Conservation (phyloP, 1,140 invertebrate species). For the Lucilia cuprina region DNA sequence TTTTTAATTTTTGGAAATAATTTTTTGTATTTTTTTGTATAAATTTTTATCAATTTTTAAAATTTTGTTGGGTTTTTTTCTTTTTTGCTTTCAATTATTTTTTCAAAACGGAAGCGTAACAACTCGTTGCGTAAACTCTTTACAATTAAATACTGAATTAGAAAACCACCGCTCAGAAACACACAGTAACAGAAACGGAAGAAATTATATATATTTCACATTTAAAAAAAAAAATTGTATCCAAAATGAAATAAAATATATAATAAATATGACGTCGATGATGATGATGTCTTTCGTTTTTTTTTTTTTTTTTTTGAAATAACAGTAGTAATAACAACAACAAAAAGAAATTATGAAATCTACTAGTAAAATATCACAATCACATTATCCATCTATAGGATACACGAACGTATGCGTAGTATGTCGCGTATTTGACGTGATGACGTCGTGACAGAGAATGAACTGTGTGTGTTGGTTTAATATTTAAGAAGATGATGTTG, state of each 20-base stretch:
- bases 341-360: neutral
- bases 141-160: neutral
- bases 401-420: neutral
- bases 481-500: neutral
- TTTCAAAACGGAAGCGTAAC: neutral
- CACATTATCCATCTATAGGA: neutral
- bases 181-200: neutral
- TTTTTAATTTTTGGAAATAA: neutral
- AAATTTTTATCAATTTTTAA: neutral
- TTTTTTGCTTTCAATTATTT: no score
- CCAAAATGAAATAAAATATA: neutral
- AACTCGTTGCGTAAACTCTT: neutral
- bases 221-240: neutral
- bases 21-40: neutral
- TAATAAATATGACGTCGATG: neutral
- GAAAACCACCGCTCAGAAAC: neutral
- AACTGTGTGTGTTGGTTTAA: neutral
- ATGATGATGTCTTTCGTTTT: neutral
- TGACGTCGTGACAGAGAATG: conserved; percentile 28
- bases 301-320: no score
- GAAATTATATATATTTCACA: neutral
- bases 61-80: neutral
- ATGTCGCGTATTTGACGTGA: conserved; percentile 7
- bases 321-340: no score
- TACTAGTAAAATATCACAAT: neutral